These are phyloP conservation scores for Drosophila ananassae DNA, from an alignment of 1,140 invertebrate species.

Conservation along the genomic window DNA sequence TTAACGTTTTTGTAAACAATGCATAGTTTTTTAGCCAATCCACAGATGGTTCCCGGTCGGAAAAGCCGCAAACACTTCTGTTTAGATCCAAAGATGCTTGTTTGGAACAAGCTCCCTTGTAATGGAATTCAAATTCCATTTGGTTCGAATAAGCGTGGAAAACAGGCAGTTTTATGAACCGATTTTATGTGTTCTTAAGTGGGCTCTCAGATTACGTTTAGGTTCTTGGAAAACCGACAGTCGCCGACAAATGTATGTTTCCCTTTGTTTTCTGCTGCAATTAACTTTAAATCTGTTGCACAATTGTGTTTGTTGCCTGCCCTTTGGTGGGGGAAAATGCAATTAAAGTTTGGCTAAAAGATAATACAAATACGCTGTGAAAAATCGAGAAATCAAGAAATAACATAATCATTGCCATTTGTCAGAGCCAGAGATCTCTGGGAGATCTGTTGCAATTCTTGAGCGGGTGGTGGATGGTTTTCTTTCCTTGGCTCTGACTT, in stretches of 20 bases:
- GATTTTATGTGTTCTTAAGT: conserved; percentile 3
- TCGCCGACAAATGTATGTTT: conserved; percentile 11
- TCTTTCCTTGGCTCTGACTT: conserved; percentile 13
- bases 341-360: conserved; percentile 29
- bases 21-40: neutral
- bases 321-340: conserved; percentile 29
- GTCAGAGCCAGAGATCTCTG: neutral
- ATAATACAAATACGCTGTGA: conserved; percentile 40
- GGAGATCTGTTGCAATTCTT: conserved; percentile 46
- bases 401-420: conserved; percentile 53
- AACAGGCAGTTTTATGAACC: neutral
- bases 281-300: conserved; percentile 23
- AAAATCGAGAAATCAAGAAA: conserved; percentile 41
- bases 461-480: conserved; percentile 7
- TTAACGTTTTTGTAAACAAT: conserved; percentile 16
- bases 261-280: conserved; percentile 18
- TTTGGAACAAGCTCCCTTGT: neutral
- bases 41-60: conserved; percentile 19
- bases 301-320: conserved; percentile 35
- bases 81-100: neutral
- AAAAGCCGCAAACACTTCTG: neutral
- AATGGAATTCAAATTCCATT: neutral
- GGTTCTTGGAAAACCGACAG: neutral
- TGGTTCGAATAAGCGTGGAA: neutral
- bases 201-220: neutral